Conservation (phyloP, 2,113 vertebrate species). For the Chinchilla lanigera region DNA sequence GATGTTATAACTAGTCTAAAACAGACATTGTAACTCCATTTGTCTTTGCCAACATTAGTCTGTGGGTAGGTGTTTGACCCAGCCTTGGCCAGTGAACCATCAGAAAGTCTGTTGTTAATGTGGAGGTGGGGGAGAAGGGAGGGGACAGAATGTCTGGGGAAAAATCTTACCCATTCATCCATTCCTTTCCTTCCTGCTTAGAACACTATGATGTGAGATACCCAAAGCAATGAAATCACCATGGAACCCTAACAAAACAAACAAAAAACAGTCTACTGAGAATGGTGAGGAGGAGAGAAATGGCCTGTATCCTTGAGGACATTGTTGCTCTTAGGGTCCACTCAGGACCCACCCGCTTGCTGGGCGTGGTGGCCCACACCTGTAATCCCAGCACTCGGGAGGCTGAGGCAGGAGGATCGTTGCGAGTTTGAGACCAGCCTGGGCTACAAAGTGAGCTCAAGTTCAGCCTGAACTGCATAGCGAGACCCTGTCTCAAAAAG, state of each 20-base stretch:
- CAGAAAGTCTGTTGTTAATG: background rate
- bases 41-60: background rate
- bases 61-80: background rate
- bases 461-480: too few relatives aligned
- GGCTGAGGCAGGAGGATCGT: too few relatives aligned
- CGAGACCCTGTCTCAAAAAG: too few relatives aligned
- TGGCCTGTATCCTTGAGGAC: background rate
- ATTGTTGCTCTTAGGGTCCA: background rate
- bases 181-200: slow-evolving; percentile 7
- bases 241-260: slow-evolving; percentile 10
- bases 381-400: too few relatives aligned
- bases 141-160: background rate
- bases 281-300: background rate
- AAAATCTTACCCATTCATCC: background rate
- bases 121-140: background rate
- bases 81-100: background rate
- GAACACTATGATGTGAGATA: background rate
- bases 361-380: too few relatives aligned
- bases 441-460: too few relatives aligned
- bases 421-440: too few relatives aligned
- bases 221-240: background rate
- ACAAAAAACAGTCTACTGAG: background rate
- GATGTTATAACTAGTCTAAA: background rate
- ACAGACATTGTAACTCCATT: background rate
- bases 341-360: background rate